Base-by-base conservation (phyloP, 2,113 vertebrate species). In the Zosterops hypoxanthus region DNA sequence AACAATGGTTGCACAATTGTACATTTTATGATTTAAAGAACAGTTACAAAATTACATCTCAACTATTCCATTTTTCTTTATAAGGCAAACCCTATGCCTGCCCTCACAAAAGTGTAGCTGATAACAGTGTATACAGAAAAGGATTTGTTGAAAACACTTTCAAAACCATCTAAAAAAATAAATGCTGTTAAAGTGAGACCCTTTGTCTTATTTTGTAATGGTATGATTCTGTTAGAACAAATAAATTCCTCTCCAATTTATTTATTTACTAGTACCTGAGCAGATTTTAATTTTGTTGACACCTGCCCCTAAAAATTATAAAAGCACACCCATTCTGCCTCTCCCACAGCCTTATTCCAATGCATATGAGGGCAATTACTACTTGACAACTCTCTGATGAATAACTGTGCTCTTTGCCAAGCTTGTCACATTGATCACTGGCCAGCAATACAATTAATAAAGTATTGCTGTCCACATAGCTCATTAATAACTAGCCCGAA, bases 381-480 rank as follows among this genome's bases (percentile, higher is more conserved):
- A 50, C 41, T 33, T 95, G 96, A 95, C 96, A 97, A 94, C 77
- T 87, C 96, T 86, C 92, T 94, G 96, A 96, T 96, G 86, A 97
- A 97, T 97, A 92, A 92, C 88, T 56, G 23, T 81, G 76, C 96
- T 97, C 86, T 97, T 96, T 96, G 92, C 94, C 95, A 95, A 95
- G 96, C 92, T 97, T 97, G 97, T 97, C 97, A 97, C 92, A 93
- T 94, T 95, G 97, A 96, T 93, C 82, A 86, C 86, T 94, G 71
- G 83, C 94, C 95, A 91, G 90, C 94, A 93, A 90, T 90, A 94
- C 91, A 97, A 97, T 98, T 97, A 96, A 96, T 96, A 94, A 95
- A 96, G 66, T 78, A 94, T 69, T 85, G 81, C 93, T 94, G 71
- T 83, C 93, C 90, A 94, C 81, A 77, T 8, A 68, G 78, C 86